Base-by-base conservation (phyloP, 1,140 invertebrate genomes). In the Penaeus japonicus region DNA sequence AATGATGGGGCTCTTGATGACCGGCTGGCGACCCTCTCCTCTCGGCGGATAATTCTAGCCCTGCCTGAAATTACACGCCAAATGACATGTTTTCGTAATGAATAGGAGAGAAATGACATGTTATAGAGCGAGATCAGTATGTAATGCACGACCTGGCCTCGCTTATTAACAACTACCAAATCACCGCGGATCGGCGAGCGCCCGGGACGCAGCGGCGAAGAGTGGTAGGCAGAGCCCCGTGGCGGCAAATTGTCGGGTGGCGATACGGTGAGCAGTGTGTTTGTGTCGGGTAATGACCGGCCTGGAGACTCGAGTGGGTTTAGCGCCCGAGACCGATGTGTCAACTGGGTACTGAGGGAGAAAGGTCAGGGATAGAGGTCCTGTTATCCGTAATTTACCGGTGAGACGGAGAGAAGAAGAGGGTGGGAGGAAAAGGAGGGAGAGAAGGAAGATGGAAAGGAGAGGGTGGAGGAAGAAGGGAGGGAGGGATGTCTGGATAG, bases 71-170 rank as follows among this genome's bases (percentile, higher is more conserved):
- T 82, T 82, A 88, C 86, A 27, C 70, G 20, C 80, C 62, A 88
- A 88, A 88, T 82, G 86, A 88, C 86, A 88, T 75, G 86, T 75
- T 83, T 82, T 83, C 57, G 86, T 88, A 88, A 88, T 83, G 86
- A 88, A 88, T 88, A 88, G 86, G 86, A 73, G 39, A 88, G 80
- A 88, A 88, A 88, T 88, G 86, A 88, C 79, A 88, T 83, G 86
- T 75, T 88, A 70, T 88, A 57, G 27, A 80, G 30, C 65, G 86
- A 73, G 80, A 47, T 62, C 57, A 77, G 78, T 83, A 73, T 39
- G 53, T 83, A 77, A 88, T 82, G 30, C 79, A 82, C n/a, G 22
- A 27, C 24, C 70, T 53, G 47, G 83, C 59, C 86, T 47, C 79
- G 24, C 20, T 83, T 80, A 88, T 88, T 80, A 88, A 55, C 18